Conservation (phyloP, 1,140 invertebrate genomes). For the Lerema accius region DNA sequence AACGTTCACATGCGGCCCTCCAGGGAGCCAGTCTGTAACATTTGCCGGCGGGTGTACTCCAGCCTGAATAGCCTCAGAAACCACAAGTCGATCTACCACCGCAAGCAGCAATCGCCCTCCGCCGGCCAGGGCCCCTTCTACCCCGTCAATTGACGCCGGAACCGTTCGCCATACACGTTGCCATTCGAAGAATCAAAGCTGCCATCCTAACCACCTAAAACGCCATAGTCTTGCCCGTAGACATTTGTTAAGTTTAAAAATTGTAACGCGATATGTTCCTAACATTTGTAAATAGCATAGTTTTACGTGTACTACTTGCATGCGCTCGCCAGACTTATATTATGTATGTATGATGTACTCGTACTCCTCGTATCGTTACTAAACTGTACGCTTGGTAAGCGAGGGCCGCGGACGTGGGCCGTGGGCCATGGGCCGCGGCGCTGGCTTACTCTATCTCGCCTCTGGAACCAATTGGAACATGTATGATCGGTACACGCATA, state of each 20-base stretch:
- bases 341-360: constrained; percentile 62
- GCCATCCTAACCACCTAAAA: constrained; percentile 75
- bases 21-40: constrained; percentile 93
- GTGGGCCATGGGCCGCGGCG: constrained; percentile 33
- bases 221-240: constrained; percentile 80
- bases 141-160: constrained; percentile 80
- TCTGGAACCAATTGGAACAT: constrained; percentile 83
- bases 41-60: constrained; percentile 94
- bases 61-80: constrained; percentile 93
- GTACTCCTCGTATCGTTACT: constrained; percentile 38
- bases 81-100: constrained; percentile 95
- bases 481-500: constrained; percentile 77
- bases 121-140: constrained; percentile 75
- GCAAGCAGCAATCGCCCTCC: constrained; percentile 84
- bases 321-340: constrained; percentile 74
- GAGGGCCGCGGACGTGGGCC: constrained; percentile 39
- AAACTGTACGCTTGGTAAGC: constrained; percentile 57
- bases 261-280: constrained; percentile 80
- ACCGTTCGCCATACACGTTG: constrained; percentile 55
- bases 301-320: constrained; percentile 76
- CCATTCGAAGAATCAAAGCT: constrained; percentile 72
- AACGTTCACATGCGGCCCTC: constrained; percentile 93
- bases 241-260: constrained; percentile 75
- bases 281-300: constrained; percentile 82
- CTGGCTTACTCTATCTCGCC: constrained; percentile 52